Conservation (phyloP, 2,888 invertebrate genomes). For the Hedya salicella region DNA sequence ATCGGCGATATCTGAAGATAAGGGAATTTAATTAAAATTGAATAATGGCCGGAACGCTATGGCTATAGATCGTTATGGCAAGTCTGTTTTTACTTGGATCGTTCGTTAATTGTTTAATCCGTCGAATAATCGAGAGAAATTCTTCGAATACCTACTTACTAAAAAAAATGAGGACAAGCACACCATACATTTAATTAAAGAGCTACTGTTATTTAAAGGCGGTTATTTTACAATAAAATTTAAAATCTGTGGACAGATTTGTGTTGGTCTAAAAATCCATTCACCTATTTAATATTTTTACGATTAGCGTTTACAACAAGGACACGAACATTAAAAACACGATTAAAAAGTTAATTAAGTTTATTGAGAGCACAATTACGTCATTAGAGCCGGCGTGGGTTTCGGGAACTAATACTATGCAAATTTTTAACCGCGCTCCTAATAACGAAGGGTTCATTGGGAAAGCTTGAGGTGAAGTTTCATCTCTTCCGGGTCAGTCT, state of each 20-base stretch:
- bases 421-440: not conserved
- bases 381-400: not conserved
- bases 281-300: too few relatives aligned
- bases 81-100: slow-evolving; percentile 11
- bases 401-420: not conserved
- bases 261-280: too few relatives aligned
- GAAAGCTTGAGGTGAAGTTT: not conserved
- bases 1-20: slow-evolving; percentile 27
- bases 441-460: not conserved
- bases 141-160: too few relatives aligned
- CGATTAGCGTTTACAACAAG: too few relatives aligned
- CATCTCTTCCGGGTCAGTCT: not conserved
- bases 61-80: not conserved
- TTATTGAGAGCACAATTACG: not conserved
- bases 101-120: too few relatives aligned
- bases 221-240: too few relatives aligned
- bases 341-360: not conserved
- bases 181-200: too few relatives aligned
- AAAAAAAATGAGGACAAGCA: too few relatives aligned
- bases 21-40: slow-evolving; percentile 40
- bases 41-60: slow-evolving; percentile 25
- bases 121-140: too few relatives aligned
- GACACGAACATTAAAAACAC: not conserved
- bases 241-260: too few relatives aligned
- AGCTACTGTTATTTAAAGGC: too few relatives aligned